Evolutionary conservation across 2,888 invertebrate genomes (phyloP).

Genomic region (Ophion obscuratus): DNA sequence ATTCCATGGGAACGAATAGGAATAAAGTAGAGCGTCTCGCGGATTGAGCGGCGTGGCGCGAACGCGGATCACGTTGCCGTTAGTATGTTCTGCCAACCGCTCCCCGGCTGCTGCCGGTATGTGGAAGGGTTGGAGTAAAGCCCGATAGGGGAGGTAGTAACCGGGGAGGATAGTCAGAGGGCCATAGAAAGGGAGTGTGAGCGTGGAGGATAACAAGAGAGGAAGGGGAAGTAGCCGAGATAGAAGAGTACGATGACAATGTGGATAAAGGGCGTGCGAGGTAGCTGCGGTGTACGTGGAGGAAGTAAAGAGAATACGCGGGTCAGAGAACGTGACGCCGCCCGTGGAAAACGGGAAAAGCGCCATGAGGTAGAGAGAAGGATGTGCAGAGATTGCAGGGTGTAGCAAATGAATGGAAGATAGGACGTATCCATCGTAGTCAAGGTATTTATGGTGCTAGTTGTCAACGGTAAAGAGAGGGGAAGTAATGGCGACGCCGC

Average conservation of each 20-base stretch:
- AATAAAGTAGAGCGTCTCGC: constrained; percentile 66
- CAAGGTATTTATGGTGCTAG: constrained; percentile 78
- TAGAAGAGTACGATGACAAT: constrained; percentile 48
- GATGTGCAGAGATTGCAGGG: constrained; percentile 28
- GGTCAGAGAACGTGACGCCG: constrained; percentile 45
- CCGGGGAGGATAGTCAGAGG: constrained; percentile 21
- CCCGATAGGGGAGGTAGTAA: constrained; percentile 39
- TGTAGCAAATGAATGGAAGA: constrained; percentile 62
- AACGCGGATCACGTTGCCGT: constrained; percentile 54
- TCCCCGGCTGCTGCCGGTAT: constrained; percentile 16
- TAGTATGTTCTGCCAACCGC: constrained; percentile 44
- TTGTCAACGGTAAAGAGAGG: constrained; percentile 74
- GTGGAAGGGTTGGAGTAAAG: constrained; percentile 25
- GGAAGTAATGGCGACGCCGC: constrained; percentile 53
- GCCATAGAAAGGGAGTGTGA: constrained; percentile 14
- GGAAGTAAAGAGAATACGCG: constrained; percentile 39
- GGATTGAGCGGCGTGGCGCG: constrained; percentile 61
- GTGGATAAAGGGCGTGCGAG: constrained; percentile 41
- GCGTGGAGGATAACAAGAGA: constrained; percentile 11
- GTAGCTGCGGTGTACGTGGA: constrained; percentile 27
- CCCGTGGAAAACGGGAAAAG: constrained; percentile 40
- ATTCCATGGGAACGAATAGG: constrained; percentile 65
- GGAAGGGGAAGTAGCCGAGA: constrained; percentile 39
- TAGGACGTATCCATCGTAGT: constrained; percentile 75
- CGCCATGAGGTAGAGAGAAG: constrained; percentile 5